These are phyloP conservation scores for Bergia sp. DNA, from an alignment of 92 coral and sea anemone species.

Conservation along the genomic window DNA sequence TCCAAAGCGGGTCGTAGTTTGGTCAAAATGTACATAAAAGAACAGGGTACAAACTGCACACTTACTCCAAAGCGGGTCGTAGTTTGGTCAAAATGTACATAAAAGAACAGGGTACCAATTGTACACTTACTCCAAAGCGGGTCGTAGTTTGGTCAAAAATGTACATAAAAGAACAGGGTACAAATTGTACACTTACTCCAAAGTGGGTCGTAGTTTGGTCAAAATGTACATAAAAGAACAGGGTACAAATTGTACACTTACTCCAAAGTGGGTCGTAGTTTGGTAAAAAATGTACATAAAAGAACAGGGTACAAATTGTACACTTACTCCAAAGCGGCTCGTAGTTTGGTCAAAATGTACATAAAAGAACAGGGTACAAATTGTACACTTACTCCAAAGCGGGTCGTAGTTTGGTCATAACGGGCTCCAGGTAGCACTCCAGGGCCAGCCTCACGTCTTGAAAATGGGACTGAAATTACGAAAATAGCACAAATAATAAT, in stretches of 20 bases:
- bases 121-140: constrained; percentile 78
- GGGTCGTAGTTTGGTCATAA: constrained; percentile 82
- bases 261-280: constrained; percentile 85
- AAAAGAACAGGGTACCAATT: background rate
- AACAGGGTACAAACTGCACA: background rate
- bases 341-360: too few species aligned
- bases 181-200: constrained; percentile 60
- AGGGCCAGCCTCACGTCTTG: constrained; percentile 82
- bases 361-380: background rate
- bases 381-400: constrained; percentile 70
- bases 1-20: constrained; percentile 79
- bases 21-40: too few species aligned
- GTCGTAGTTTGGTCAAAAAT: constrained; percentile 75
- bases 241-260: constrained; percentile 36
- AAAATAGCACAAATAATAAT: background rate
- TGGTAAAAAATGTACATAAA: constrained; percentile 46
- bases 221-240: constrained; percentile 33
- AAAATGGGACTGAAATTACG: constrained; percentile 73
- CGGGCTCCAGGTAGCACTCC: constrained; percentile 86
- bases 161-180: background rate
- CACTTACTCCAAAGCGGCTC: constrained; percentile 83
- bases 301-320: background rate
- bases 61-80: constrained; percentile 84
- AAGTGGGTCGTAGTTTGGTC: constrained; percentile 82
- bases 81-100: constrained; percentile 64